phyloP scores from a whole-genome alignment of 2,113 vertebrate species.

The Tragulus kanchil region DNA sequence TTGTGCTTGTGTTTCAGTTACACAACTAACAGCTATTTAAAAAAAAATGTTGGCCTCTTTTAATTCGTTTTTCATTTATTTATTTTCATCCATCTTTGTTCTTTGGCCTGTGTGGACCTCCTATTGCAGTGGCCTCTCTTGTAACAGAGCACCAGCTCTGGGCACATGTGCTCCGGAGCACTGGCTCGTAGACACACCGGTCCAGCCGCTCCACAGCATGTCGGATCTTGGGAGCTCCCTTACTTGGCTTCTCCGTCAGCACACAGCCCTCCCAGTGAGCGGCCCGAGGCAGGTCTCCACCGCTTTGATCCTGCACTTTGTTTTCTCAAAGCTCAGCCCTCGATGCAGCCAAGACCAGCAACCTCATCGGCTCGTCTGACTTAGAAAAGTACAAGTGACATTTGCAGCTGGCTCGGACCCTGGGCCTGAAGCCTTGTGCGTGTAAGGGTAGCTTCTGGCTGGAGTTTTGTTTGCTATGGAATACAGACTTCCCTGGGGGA shows the following conservation, averaged over 20 bases:
- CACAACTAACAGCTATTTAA: neutral
- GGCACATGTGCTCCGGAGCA: too few species aligned
- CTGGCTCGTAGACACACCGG: too few species aligned
- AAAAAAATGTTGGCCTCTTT: too few species aligned
- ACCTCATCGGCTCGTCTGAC: neutral
- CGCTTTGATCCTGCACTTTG: slow-evolving; percentile 45
- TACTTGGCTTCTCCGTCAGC: neutral
- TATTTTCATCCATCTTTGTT: too few species aligned
- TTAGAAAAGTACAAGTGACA: slow-evolving; percentile 43
- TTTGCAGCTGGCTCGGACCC: slow-evolving; percentile 60
- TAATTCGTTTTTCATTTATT: too few species aligned
- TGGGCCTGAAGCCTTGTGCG: slow-evolving; percentile 39
- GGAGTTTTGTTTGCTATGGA: slow-evolving; percentile 67
- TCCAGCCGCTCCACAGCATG: too few species aligned
- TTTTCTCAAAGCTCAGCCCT: slow-evolving; percentile 43
- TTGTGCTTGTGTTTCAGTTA: neutral
- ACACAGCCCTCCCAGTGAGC: neutral
- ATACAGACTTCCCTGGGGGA: slow-evolving; percentile 38
- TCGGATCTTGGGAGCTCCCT: neutral
- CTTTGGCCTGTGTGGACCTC: too few species aligned
- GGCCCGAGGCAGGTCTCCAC: neutral
- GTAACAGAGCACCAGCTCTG: too few species aligned
- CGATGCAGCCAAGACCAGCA: neutral
- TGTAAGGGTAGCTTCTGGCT: slow-evolving; percentile 53
- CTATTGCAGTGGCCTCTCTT: too few species aligned